Percentiles rank a stretch among this genome's conserved stretches.
Evolutionary conservation across 2,888 invertebrate genomes (phyloP).

Genomic region (Hypsopygia costalis): DNA sequence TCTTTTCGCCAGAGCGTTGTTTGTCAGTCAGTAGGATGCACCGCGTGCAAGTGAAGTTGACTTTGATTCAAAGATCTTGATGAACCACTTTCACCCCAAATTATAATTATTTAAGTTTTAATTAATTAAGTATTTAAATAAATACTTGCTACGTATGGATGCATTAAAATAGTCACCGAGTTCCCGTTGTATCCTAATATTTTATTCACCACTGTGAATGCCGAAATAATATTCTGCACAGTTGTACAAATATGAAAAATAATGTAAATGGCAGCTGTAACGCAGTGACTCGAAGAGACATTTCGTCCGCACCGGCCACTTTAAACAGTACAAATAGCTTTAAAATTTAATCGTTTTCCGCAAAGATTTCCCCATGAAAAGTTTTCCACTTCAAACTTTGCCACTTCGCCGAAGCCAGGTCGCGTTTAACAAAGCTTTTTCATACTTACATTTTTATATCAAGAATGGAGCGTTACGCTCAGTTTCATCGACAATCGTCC

Average conservation of each 20-base stretch:
- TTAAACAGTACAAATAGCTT: constrained; percentile 71
- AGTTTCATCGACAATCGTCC: constrained; percentile 70
- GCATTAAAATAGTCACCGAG: too few species aligned
- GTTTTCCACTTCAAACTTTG: constrained; percentile 79
- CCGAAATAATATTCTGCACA: neutral
- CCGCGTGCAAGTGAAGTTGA: too few species aligned
- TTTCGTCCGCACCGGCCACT: constrained; percentile 41
- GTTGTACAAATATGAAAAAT: constrained; percentile 3
- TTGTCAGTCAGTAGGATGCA: too few species aligned
- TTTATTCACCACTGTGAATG: too few species aligned
- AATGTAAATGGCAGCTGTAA: neutral
- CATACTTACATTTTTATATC: constrained; percentile 78
- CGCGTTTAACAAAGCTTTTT: constrained; percentile 79
- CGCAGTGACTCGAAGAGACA: constrained; percentile 26
- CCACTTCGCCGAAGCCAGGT: constrained; percentile 74
- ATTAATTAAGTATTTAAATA: too few species aligned
- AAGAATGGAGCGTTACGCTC: constrained; percentile 76
- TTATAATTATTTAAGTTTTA: too few species aligned
- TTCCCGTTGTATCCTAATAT: too few species aligned
- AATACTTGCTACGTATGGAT: too few species aligned
- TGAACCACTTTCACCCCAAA: too few species aligned
- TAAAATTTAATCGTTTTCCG: constrained; percentile 75
- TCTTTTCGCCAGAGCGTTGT: too few species aligned
- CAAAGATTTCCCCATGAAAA: constrained; percentile 77
- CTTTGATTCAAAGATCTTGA: too few species aligned